These are phyloP conservation scores for Clarias magur DNA, from an alignment of 2,113 vertebrate genomes.

Conservation along the genomic window DNA sequence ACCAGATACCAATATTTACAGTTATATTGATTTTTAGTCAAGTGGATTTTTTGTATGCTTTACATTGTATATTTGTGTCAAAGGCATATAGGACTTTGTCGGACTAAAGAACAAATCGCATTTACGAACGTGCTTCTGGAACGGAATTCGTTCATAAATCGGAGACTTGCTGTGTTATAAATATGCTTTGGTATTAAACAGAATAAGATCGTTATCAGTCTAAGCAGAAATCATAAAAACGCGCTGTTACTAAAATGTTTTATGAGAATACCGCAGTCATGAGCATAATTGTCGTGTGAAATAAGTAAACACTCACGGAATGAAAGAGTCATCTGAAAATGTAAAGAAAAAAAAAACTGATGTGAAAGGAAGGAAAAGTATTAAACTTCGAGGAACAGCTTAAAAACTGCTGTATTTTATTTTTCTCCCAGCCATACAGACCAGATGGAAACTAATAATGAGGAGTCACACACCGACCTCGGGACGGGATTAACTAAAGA, in stretches of 20 bases:
- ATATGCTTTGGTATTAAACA: too few species aligned
- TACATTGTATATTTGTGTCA: too few species aligned
- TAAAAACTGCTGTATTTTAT: not conserved
- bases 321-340: not conserved
- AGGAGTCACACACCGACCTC: conserved; percentile 20
- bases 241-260: not conserved
- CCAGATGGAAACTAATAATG: conserved; percentile 37
- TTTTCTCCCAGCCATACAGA: conserved; percentile 42
- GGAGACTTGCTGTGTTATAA: too few species aligned
- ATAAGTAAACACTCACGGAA: not conserved
- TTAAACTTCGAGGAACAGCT: too few species aligned
- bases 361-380: not conserved
- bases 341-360: not conserved
- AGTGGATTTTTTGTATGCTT: too few species aligned
- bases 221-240: not conserved
- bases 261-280: not conserved
- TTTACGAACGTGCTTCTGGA: too few species aligned
- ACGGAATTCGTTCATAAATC: too few species aligned
- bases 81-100: too few species aligned
- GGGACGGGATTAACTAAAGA: conserved; percentile 17
- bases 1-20: too few species aligned
- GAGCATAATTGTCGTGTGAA: not conserved
- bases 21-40: too few species aligned
- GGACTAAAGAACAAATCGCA: too few species aligned
- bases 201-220: not conserved